Base-by-base conservation (phyloP, 2,113 vertebrate species). In the Tringa solitaria region DNA sequence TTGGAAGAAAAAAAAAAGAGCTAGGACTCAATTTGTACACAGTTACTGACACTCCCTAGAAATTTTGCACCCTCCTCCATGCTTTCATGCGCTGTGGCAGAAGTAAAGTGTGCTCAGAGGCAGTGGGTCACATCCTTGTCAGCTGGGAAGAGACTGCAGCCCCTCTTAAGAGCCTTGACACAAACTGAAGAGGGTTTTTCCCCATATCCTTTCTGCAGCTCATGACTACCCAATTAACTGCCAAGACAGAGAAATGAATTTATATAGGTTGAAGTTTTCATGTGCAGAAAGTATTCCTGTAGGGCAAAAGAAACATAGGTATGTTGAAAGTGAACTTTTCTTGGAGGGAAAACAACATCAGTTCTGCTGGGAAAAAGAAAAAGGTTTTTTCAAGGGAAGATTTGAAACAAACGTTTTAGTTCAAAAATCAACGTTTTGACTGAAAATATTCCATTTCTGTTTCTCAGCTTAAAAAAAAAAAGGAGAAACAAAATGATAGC, bases 381-480 rank as follows among this genome's bases (percentile, higher is more conserved):
- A 28, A 50, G 8, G 3, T 1, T 30, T 79, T 96, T 95, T 77
- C 65, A 57, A 70, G 27, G 48, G 23, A 12, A 65, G 60, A 60
- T 90, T 53, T 75, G 48, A 72, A 96, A 90, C 51, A 90, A 93
- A 92, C 32, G 64, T 69, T 89, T 78, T 43, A 45, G 28, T 89
- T 93, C 8, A 81, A 92, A 92, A 95, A 84, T 72, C 32, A 77
- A 23, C 12, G 0, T 90, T 95, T 95, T 87, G 80, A 95, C 45
- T 41, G 75, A 89, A 96, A 93, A 95, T 81, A 95, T 69, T 93
- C 77, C 1, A 45, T 75, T 95, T 94, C 22, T 81, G 30, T 81
- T 95, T 90, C 89, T 87, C 41, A 68, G 27, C 35, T 87, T 87
- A n/a, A 82, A 89, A 92, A 54, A 54, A 51, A 51, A 61, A 68